A percentile compares a stretch with the other conserved stretches of the same genome.
Evolutionary conservation across 2,113 vertebrate species (phyloP).

Genomic region (Lasiurus cinereus): DNA sequence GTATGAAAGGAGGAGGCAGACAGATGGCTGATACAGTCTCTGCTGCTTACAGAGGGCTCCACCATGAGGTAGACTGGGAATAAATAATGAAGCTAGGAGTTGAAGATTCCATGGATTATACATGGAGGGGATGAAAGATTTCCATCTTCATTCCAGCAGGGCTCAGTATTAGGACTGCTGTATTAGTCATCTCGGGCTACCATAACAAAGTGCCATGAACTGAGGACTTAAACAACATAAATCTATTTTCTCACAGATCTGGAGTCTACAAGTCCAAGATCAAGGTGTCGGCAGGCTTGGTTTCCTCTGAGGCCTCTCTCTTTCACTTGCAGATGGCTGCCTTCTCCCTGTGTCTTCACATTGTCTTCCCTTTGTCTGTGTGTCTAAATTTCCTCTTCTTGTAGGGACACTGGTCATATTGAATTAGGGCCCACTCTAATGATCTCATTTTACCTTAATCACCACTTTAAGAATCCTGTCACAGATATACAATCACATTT

Average conservation of each 20-base stretch:
- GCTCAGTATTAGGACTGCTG: neutral
- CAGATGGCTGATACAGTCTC: neutral
- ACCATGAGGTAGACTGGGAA: rapidly evolving
- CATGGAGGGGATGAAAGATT: no score
- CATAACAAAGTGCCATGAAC: neutral
- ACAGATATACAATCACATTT: neutral
- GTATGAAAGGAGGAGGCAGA: neutral
- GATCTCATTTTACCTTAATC: neutral
- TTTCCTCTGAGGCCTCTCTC: neutral
- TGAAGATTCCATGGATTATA: neutral
- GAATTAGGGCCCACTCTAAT: neutral
- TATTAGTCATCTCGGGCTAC: neutral
- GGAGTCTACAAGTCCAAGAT: neutral
- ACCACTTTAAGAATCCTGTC: neutral
- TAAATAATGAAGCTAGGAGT: neutral
- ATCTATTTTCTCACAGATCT: neutral
- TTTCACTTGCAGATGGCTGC: neutral
- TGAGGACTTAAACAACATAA: neutral
- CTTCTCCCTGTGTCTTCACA: neutral
- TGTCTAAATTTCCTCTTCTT: neutral
- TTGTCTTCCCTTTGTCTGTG: neutral
- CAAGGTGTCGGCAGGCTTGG: neutral
- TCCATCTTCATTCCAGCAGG: neutral
- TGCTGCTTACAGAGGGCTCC: neutral
- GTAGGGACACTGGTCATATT: neutral